Evolutionary conservation across 2,113 vertebrate species (phyloP), one percentile per base, ranked within the genome.

Genomic region (Accipiter virgatus): DNA sequence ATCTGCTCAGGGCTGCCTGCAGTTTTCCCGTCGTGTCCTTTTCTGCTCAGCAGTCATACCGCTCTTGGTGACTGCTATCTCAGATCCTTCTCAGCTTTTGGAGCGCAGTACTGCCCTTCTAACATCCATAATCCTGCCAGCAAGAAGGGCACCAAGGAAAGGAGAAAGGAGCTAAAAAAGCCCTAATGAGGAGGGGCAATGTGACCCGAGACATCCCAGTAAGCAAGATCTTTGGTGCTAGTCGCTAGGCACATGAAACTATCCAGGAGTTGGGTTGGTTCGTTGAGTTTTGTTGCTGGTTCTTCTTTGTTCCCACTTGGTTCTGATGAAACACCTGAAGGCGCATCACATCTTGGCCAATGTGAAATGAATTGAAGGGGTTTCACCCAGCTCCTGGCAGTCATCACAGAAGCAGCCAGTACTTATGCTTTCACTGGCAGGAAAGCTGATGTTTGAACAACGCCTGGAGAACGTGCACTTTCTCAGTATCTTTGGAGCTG

Each of bases 11-110:
- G 53, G 27, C 53, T 55, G 29, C 53, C 29, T 55, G 53, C 16
- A 31, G 14, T 72, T 81, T 84, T 63, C 25, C 23, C 23, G 0
- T 65, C 1, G 0, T 52, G 14, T 7, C 43, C 15, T 0, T 0
- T 88, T 48, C 61, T 82, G 17, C 34, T 92, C 6, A 0, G 40
- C 59, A 22, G 50, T 38, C 36, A 3, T 61, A 5, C 7, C 1
- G 6, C 0, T 59, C 20, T 38, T 14, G 0, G 6, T 59, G 29
- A 55, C 40, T 8, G 2, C 50, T 65, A 0, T 65, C 26, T 62
- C 32, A 78, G 77, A 82, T 29, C 27, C 20, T 55, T 85, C 19
- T 32, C 52, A 45, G 6, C 18, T 75, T 82, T 42, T 88, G 47
- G 19, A 87, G 47, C 16, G 16, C 53, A 55, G 53, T 55, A 18